phyloP scores from a whole-genome alignment of 2,797 vertebrate genomes.

The Epinephelus coioides region DNA sequence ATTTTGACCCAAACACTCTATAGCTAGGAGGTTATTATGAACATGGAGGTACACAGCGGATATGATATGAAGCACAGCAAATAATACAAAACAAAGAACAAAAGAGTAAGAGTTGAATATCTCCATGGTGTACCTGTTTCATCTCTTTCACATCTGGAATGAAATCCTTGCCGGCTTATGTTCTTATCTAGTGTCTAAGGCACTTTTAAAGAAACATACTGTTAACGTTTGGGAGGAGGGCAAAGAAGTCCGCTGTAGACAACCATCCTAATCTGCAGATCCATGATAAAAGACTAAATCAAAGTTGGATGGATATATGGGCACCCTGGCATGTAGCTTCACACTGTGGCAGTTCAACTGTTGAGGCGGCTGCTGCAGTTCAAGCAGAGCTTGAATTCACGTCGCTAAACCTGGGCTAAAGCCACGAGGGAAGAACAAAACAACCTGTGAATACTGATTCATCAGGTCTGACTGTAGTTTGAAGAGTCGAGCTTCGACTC shows the following conservation, averaged over 20 bases:
- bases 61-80: slow-evolving; percentile 88
- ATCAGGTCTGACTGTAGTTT: neutral
- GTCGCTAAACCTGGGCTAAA: slow-evolving; percentile 2
- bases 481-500: slow-evolving; percentile 19
- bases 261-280: slow-evolving; percentile 26
- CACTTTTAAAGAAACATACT: slow-evolving; percentile 93
- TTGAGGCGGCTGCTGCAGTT: slow-evolving; percentile 4
- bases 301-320: slow-evolving; percentile 17
- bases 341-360: slow-evolving; percentile 37
- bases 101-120: slow-evolving; percentile 49
- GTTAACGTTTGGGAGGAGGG: slow-evolving; percentile 58
- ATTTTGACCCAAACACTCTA: slow-evolving; percentile 81
- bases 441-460: slow-evolving; percentile 13
- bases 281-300: slow-evolving; percentile 17
- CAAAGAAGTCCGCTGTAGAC: slow-evolving; percentile 27
- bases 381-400: slow-evolving; percentile 8
- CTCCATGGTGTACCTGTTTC: slow-evolving; percentile 50
- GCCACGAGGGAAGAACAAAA: neutral
- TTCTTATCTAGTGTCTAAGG: slow-evolving; percentile 98
- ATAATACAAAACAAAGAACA: slow-evolving; percentile 69
- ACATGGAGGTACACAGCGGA: slow-evolving; percentile 84
- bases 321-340: slow-evolving; percentile 1
- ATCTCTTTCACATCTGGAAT: slow-evolving; percentile 54
- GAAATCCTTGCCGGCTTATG: slow-evolving; percentile 76
- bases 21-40: slow-evolving; percentile 81